These are phyloP conservation scores for Carettochelys insculpta DNA, from an alignment of 2,113 vertebrate genomes.

Conservation along the genomic window DNA sequence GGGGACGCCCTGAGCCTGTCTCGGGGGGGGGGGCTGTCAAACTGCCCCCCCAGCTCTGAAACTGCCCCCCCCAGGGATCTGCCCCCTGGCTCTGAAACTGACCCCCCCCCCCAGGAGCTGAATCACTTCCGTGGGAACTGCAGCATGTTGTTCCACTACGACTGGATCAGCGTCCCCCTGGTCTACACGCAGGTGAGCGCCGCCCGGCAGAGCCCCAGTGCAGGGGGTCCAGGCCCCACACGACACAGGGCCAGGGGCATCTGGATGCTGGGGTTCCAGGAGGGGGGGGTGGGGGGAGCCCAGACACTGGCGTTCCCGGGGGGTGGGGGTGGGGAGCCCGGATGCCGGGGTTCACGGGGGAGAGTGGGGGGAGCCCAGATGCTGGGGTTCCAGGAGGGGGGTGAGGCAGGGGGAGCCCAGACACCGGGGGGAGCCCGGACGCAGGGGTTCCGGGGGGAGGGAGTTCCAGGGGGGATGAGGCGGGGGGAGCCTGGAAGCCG, in stretches of 20 bases:
- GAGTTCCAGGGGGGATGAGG: too few relatives aligned
- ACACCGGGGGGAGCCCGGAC: too few relatives aligned
- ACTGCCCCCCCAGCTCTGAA: not conserved
- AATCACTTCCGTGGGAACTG: constrained; percentile 87
- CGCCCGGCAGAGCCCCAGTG: not conserved
- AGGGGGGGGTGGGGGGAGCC: too few relatives aligned
- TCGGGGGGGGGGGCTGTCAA: not conserved
- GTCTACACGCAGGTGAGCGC: constrained; percentile 90
- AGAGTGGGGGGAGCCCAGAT: not conserved
- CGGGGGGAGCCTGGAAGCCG: fast-evolving
- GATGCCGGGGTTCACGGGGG: not conserved
- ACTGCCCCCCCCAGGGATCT: too few relatives aligned
- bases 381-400: not conserved
- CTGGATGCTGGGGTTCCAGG: not conserved
- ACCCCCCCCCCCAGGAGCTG: constrained; percentile 80
- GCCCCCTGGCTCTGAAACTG: not conserved
- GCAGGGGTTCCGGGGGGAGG: not conserved
- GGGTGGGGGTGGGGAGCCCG: not conserved
- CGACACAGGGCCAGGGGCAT: not conserved
- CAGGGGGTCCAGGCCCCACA: not conserved
- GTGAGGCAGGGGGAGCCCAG: not conserved
- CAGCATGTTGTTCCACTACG: constrained; percentile 92
- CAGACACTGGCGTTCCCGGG: too few relatives aligned
- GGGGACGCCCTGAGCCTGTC: not conserved
- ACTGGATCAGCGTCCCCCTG: constrained; percentile 92